A percentile compares a stretch with the other conserved stretches of the same genome.
phyloP scores from a whole-genome alignment of 2,888 invertebrate genomes.

The Ophioninae sp. region DNA sequence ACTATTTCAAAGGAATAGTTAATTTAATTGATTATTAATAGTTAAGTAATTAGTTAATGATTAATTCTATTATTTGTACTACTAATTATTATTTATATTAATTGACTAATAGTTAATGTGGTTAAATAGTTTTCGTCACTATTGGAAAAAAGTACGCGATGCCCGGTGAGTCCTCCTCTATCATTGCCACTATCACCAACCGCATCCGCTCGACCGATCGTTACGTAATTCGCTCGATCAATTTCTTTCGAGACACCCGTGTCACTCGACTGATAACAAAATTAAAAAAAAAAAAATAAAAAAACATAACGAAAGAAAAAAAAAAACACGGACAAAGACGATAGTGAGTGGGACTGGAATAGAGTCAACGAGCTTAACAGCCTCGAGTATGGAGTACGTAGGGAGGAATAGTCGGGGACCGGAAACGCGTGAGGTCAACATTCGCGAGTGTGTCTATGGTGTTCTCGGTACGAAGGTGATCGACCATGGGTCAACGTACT shows the following conservation, averaged over 20 bases:
- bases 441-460: conserved; percentile 64
- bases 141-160: too few relatives aligned
- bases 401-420: conserved; percentile 39
- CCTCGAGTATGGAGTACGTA: conserved; percentile 2
- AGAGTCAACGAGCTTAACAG: conserved; percentile 32
- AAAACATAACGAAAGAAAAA: neutral
- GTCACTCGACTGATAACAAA: neutral
- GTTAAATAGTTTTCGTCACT: too few relatives aligned
- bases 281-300: neutral
- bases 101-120: too few relatives aligned
- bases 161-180: neutral
- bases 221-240: neutral
- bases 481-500: conserved; percentile 55
- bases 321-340: neutral
- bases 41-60: too few relatives aligned
- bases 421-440: conserved; percentile 71
- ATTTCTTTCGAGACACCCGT: neutral
- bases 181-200: neutral
- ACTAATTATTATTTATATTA: too few relatives aligned
- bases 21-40: too few relatives aligned
- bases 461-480: conserved; percentile 54
- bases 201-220: neutral
- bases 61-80: too few relatives aligned
- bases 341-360: conserved; percentile 16
- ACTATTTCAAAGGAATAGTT: too few relatives aligned